These are phyloP conservation scores for Cephus pygmeus DNA, from an alignment of 2,888 invertebrate species.

Conservation along the genomic window DNA sequence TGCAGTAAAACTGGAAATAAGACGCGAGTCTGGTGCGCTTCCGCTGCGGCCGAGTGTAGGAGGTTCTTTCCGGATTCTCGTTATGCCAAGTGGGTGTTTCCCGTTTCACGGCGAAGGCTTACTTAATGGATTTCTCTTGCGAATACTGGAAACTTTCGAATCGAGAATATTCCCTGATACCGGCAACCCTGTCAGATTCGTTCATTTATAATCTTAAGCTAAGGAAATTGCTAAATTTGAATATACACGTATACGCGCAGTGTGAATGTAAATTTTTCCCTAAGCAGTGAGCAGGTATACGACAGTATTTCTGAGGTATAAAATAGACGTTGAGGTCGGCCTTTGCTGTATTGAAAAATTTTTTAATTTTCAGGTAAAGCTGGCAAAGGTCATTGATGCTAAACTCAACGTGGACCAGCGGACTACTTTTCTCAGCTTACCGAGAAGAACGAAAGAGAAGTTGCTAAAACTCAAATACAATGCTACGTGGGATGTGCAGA, in stretches of 20 bases:
- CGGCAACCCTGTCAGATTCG: background rate
- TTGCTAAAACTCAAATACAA: background rate
- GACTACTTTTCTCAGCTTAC: background rate
- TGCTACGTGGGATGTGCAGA: background rate
- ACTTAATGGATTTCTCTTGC: background rate
- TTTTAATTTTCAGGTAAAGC: background rate
- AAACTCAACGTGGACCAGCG: background rate
- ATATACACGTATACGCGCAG: background rate
- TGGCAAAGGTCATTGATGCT: too few species aligned
- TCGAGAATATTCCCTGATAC: background rate
- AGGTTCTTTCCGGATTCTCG: background rate
- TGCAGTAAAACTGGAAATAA: conserved; percentile 15
- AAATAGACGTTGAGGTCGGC: background rate
- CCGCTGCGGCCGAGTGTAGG: background rate
- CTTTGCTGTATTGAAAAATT: background rate
- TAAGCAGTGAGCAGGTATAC: background rate
- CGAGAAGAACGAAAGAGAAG: background rate
- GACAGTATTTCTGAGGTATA: background rate
- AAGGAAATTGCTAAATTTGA: background rate
- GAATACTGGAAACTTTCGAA: background rate
- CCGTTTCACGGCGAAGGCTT: background rate
- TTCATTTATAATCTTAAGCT: background rate
- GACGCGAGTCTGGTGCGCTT: conserved; percentile 13
- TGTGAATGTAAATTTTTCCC: background rate
- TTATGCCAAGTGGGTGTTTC: background rate